Evolutionary conservation across 2,888 invertebrate species (phyloP), one percentile per base, ranked within the genome.

Genomic region (Plagodis pulveraria): DNA sequence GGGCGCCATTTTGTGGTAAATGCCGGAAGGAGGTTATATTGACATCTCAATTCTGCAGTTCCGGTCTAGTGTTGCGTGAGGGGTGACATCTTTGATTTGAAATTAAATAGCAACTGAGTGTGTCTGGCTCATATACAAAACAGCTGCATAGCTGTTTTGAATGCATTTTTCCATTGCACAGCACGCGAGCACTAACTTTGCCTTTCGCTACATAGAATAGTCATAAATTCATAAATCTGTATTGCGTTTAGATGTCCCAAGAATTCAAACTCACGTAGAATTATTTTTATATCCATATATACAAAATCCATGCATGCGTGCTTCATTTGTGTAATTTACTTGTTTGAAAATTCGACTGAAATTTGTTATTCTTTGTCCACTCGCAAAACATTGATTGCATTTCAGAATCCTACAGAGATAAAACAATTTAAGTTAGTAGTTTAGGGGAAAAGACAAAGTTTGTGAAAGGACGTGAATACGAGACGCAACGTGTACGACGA

Each of bases 11-110:
- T 78, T 77, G 70, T 73, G 71, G 71, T 69, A 58, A 58, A 64
- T 58, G 63, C 83, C 90, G 91, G 91, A 91, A 84, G 76, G 78
- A 69, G 68, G 74, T 75, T 6, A 2, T 77, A 83, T 80, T 86
- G 89, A 87, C 81, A 80, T 76, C 87, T 91, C 86, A 80, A 91
- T 91, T 80, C 76, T 72, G 74, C 65, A 77, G 77, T 86, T 88
- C 87, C 87, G 78, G 74, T 72, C 67, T 72, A 69, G 66, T 68
- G 58, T 58, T 46, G 42, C 55, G 35, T 49, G 40, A 38, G 34
- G 47, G 47, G 34, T 35, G 40, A 45, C 11, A 50, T 40, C 22
- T 2, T 22, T 22, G 22, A 22, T 22, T 22, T 22, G 22, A 22
- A 22, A 22, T 22, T 22, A 22, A 22, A 22, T 22, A 22, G 22